These are phyloP conservation scores for Rhingia rostrata DNA, from an alignment of 2,888 invertebrate species.

Conservation along the genomic window DNA sequence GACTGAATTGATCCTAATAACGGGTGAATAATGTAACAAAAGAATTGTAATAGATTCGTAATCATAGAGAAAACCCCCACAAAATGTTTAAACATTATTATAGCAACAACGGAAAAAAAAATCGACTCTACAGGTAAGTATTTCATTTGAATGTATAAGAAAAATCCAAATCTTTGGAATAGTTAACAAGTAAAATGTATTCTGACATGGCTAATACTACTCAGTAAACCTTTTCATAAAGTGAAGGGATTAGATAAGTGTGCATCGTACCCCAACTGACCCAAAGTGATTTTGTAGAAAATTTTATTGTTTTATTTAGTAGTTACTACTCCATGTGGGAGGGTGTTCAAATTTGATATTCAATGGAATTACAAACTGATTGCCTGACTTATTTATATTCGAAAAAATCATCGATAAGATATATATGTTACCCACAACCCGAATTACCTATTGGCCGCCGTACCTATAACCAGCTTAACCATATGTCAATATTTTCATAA, in stretches of 20 bases:
- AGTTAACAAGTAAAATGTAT: slow-evolving; percentile 48
- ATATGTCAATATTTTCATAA: too few relatives aligned
- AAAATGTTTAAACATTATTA: slow-evolving; percentile 37
- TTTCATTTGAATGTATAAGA: neutral
- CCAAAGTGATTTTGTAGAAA: slow-evolving; percentile 2
- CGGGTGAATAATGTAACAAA: slow-evolving; percentile 78
- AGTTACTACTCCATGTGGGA: too few relatives aligned
- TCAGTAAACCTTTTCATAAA: slow-evolving; percentile 58
- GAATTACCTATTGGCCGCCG: too few relatives aligned
- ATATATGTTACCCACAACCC: too few relatives aligned
- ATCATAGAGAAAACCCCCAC: slow-evolving; percentile 49
- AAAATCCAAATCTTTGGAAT: slow-evolving; percentile 8
- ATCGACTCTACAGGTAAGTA: neutral
- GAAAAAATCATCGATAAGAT: too few relatives aligned
- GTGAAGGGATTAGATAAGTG: slow-evolving; percentile 1
- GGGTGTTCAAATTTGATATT: too few relatives aligned
- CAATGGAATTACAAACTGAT: too few relatives aligned
- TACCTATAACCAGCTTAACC: too few relatives aligned
- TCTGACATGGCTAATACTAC: slow-evolving; percentile 47
- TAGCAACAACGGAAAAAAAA: slow-evolving; percentile 23
- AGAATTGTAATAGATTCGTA: slow-evolving; percentile 62
- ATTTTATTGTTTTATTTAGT: neutral
- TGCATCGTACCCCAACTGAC: slow-evolving; percentile 6
- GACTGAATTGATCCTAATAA: slow-evolving; percentile 80
- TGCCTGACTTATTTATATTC: too few relatives aligned